Evolutionary conservation across 2,113 vertebrate genomes (phyloP), one percentile per base, ranked within the genome.

Genomic region (Pedionomus torquatus): DNA sequence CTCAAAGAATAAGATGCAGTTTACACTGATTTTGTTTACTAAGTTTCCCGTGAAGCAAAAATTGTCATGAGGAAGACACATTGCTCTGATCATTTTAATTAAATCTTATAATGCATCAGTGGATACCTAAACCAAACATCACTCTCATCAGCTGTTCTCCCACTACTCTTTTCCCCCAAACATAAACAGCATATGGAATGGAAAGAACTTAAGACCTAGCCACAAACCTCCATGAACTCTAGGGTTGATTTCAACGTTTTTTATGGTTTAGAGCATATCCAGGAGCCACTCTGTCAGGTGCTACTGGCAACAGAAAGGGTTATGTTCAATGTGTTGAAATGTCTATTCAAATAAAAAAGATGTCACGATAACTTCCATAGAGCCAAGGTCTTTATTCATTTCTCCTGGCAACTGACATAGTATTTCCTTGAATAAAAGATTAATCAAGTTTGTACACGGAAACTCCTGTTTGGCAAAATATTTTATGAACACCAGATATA

Each of bases 1-100:
- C 90, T 97, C 94, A 95, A 94, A 97, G 88, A 83, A 33, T 37
- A 69, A 55, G 55, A 94, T 93, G 72, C n/a, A 78, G 44, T 95
- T 98, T 86, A 87, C 95, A 58, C 51, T 87, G 71, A 64, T 37
- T 97, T 94, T 96, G 84, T 97, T 97, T 96, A 72, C 46, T 72
- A 91, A 69, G 63, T 72, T 96, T 69, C 76, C 83, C 92, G 66
- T 83, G 87, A 96, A 98, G 91, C 76, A 96, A 87, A 97, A 61
- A 94, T 93, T 97, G 94, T 83, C 74, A 93, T 55, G 41, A 96
- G 60, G 81, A 97, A 97, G 87, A 80, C 48, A 93, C 51, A 79
- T 76, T 83, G 41, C 75, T 66, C 82, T 91, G 87, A 97, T 93
- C n/a, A 93, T 97, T 97, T 98, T 97, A 98, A 98, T 98, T 97